Evolutionary conservation across 2,113 vertebrate species (phyloP), one percentile per base, ranked within the genome.

Genomic region (Semicossyphus pulcher): DNA sequence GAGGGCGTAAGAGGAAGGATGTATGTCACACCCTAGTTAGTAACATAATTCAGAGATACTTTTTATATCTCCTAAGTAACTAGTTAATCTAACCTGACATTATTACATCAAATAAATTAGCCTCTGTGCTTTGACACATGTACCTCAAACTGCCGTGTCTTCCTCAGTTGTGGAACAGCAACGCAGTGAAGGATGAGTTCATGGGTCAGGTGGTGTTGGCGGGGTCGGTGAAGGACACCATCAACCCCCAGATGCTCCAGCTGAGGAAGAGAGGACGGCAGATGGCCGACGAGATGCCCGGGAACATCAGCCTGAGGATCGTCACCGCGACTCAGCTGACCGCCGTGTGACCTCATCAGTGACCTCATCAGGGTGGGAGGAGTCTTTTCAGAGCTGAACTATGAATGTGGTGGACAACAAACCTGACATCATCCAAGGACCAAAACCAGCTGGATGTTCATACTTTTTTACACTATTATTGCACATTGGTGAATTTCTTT

Each of bases 101-200:
- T n/a, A n/a, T n/a, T n/a, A n/a, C n/a, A n/a, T n/a, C n/a, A n/a
- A n/a, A n/a, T n/a, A n/a, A n/a, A n/a, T n/a, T n/a, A n/a, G n/a
- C n/a, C n/a, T n/a, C n/a, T n/a, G n/a, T n/a, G n/a, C n/a, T n/a
- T n/a, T n/a, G n/a, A n/a, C 6, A 14, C 26, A 14, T 42, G 7
- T 18, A 1, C n/a, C 32, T 44, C 12, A 44, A 31, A n/a, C 23
- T 48, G 21, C n/a, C 23, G 25, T n/a, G 0, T 74, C 20, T 23
- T 48, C 29, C 6, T 77, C 79, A 99, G 97, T 93, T 99, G 23
- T 99, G 97, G 97, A 95, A 95, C 92, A 95, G 93, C 67, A 93
- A 90, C 0, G 60, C 92, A 5, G 88, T 96, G 29, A 88, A 94
- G 18, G 95, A 98, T 80, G 90, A 89, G 72, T 94, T 99, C 49